These are phyloP conservation scores for Balanococcus diminutus DNA, from an alignment of 2,888 invertebrate species.

Conservation along the genomic window DNA sequence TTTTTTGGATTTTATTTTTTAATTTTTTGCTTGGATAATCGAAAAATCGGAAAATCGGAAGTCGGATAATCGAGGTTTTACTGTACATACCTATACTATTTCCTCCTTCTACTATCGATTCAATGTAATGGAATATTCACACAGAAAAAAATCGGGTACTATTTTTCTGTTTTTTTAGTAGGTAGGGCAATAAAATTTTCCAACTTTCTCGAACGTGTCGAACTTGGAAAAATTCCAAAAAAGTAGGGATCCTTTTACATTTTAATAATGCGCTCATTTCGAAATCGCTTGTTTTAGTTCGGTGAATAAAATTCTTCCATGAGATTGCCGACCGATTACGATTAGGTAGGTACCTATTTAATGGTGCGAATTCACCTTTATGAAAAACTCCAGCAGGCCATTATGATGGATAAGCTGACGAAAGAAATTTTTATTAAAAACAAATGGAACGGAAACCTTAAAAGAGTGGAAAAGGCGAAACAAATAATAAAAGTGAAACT, in stretches of 20 bases:
- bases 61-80: no score
- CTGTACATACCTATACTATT: no score
- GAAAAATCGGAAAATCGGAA: no score
- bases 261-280: not conserved
- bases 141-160: no score
- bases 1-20: no score
- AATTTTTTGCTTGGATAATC: no score
- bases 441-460: conserved; percentile 2
- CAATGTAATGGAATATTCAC: no score
- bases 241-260: not conserved
- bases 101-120: no score
- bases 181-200: not conserved
- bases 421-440: conserved; percentile 22
- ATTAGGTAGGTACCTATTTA: no score
- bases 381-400: not conserved
- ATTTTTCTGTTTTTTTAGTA: no score
- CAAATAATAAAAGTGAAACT: not conserved
- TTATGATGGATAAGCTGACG: not conserved
- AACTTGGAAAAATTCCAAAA: not conserved
- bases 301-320: not conserved
- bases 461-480: not conserved
- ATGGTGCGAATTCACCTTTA: not conserved
- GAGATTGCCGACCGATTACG: not conserved
- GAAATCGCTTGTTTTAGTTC: not conserved
- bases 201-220: not conserved